Percentiles rank a stretch among this genome's conserved stretches.
Evolutionary conservation across 2,888 invertebrate genomes (phyloP).

Genomic region (Plemyria rubiginata): DNA sequence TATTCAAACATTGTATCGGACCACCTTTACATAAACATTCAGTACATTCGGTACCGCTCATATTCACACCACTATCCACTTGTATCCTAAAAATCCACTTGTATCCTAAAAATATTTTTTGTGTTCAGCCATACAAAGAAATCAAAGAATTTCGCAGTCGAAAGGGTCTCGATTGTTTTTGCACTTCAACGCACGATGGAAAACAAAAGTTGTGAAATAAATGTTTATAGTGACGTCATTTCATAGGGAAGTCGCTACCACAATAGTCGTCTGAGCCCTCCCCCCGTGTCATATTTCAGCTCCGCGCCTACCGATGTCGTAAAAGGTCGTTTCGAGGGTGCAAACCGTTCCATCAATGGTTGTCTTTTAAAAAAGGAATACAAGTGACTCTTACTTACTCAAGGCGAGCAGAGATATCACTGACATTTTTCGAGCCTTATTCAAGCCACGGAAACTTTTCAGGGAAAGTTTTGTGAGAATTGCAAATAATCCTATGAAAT

Average conservation of each 20-base stretch:
- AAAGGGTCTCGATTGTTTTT: conserved; percentile 33
- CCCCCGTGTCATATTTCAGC: conserved; percentile 73
- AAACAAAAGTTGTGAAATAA: conserved; percentile 72
- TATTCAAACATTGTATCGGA: conserved; percentile 40
- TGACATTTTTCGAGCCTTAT: background rate
- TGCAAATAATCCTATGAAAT: background rate
- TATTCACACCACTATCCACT: conserved; percentile 35
- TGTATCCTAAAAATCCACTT: background rate
- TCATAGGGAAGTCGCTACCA: conserved; percentile 48
- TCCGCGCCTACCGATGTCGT: conserved; percentile 57
- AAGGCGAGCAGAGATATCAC: background rate
- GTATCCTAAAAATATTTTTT: conserved; percentile 11
- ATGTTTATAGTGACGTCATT: conserved; percentile 68
- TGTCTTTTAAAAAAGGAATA: conserved; percentile 49
- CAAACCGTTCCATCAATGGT: conserved; percentile 58
- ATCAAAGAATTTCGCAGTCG: conserved; percentile 16
- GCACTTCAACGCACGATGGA: conserved; percentile 57
- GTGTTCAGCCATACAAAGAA: conserved; percentile 1
- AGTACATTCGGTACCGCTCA: conserved; percentile 34
- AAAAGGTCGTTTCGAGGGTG: conserved; percentile 61
- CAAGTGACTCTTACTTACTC: conserved; percentile 33
- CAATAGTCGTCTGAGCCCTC: conserved; percentile 52
- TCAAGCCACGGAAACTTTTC: too few relatives aligned
- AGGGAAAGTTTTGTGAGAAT: background rate
- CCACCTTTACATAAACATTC: conserved; percentile 38